Conservation (phyloP, 2,888 invertebrate species). For the Lepidocyrtinus sp. region DNA sequence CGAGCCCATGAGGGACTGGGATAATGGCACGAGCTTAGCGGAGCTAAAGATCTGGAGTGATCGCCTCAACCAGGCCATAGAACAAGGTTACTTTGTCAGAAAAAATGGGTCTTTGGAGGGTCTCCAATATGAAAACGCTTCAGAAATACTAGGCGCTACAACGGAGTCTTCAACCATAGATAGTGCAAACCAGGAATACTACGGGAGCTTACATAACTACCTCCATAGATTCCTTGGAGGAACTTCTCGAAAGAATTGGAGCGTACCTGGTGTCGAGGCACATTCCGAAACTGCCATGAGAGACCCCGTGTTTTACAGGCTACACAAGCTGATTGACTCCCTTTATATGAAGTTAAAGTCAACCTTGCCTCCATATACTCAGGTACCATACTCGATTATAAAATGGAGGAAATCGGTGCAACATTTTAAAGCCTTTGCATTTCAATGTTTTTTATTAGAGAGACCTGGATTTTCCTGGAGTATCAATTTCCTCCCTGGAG, state of each 20-base stretch:
- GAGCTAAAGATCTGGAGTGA: constrained; percentile 15
- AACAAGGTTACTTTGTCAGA: constrained; percentile 16
- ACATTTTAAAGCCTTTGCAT: too few relatives aligned
- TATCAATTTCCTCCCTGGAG: constrained; percentile 73
- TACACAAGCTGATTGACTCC: constrained; percentile 79
- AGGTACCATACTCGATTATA: too few relatives aligned
- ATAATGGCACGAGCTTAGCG: background rate
- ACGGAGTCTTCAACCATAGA: constrained; percentile 22
- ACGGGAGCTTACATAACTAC: constrained; percentile 36
- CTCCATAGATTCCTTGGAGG: constrained; percentile 22
- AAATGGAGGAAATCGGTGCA: too few relatives aligned
- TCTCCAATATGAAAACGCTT: background rate
- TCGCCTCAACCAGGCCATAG: background rate
- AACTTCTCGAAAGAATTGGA: background rate
- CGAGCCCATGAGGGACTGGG: background rate
- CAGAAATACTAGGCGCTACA: constrained; percentile 20
- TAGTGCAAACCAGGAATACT: constrained; percentile 20
- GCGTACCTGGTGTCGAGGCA: constrained; percentile 70
- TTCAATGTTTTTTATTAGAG: background rate
- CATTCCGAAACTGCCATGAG: constrained; percentile 79
- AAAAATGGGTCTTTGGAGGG: background rate
- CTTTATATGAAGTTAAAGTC: constrained; percentile 79
- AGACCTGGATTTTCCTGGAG: constrained; percentile 45
- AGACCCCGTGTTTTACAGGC: constrained; percentile 82
- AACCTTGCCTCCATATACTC: constrained; percentile 77